Base-by-base conservation (phyloP, 2,888 invertebrate genomes). In the Drosophila rellima region DNA sequence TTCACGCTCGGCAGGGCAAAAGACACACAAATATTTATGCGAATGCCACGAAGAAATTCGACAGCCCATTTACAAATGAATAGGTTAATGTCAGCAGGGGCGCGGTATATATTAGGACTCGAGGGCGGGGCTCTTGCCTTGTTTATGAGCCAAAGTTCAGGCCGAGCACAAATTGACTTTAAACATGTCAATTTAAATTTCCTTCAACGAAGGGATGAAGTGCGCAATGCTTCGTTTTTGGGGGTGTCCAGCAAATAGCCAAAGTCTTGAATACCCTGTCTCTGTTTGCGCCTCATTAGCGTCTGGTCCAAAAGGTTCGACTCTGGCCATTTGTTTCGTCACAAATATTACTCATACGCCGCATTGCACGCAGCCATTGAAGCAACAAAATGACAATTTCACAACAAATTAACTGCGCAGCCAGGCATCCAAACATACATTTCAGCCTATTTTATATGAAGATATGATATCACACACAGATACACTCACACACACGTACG, bases 11-110 rank as follows among this genome's bases (percentile, higher is more conserved):
- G 81, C 74, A 62, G 42, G 72, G 77, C 89, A 89, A 74, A 79
- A 78, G 77, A 74, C 84, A 70, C 81, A 80, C 88, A 90, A 89
- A 90, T 89, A 90, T 90, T 90, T 90, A 89, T 89, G 82, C 48
- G 70, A 70, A 74, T 63, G 70, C 54, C 52, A 62, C 50, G 51
- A 60, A 23, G 68, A 78, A 86, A 80, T 88, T 84, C 88, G 88
- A 84, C 83, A 88, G 83, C 71, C 83, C 80, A 85, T 88, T 84
- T 86, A 82, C 88, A 84, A 84, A 84, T 88, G 83, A 84, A 88
- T 85, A 84, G 88, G 88, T 84, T 84, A 84, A 84, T 84, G 83
- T 78, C 75, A 69, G 40, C 56, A 50, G 55, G 54, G n/a, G 35
- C 42, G 52, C 56, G 20, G 15, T 26, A 35, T 37, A 18, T 42